These are phyloP conservation scores for Apamea epomidion DNA, from an alignment of 2,888 invertebrate species.

Conservation along the genomic window DNA sequence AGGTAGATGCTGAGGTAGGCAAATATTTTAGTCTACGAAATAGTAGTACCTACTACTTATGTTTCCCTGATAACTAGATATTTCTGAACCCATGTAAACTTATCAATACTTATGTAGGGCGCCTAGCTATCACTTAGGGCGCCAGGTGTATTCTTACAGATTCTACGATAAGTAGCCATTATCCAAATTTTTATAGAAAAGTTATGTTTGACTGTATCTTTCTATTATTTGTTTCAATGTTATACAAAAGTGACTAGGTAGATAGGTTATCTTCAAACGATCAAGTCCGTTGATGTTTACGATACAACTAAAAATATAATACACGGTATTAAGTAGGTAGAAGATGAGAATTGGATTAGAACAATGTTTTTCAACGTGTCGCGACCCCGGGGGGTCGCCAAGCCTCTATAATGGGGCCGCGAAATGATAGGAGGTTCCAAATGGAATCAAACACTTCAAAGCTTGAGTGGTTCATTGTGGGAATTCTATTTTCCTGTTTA, in stretches of 20 bases:
- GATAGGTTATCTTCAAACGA: constrained; percentile 1
- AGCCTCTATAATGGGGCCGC: no score
- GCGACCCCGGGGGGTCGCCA: no score
- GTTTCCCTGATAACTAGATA: constrained; percentile 14
- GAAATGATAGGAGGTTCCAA: no score
- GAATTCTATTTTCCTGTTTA: no score
- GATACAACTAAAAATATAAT: constrained; percentile 14
- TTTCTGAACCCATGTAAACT: constrained; percentile 9
- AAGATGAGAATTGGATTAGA: background rate
- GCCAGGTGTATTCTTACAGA: constrained; percentile 24
- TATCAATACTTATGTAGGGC: constrained; percentile 41
- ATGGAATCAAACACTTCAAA: no score
- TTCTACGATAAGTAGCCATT: constrained; percentile 38
- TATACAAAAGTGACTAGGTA: constrained; percentile 2
- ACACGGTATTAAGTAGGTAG: background rate
- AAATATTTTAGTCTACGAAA: constrained; percentile 1
- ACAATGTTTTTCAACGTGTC: no score
- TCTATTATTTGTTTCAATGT: constrained; percentile 20
- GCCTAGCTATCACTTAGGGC: constrained; percentile 37
- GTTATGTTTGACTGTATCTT: constrained; percentile 46
- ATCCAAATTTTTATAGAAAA: constrained; percentile 43
- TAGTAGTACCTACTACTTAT: background rate
- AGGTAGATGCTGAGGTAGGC: no score
- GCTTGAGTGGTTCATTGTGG: no score
- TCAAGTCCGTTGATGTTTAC: constrained; percentile 7